These are phyloP conservation scores for Zaprionus kolodkinae DNA, from an alignment of 1,140 invertebrate genomes.

Conservation along the genomic window DNA sequence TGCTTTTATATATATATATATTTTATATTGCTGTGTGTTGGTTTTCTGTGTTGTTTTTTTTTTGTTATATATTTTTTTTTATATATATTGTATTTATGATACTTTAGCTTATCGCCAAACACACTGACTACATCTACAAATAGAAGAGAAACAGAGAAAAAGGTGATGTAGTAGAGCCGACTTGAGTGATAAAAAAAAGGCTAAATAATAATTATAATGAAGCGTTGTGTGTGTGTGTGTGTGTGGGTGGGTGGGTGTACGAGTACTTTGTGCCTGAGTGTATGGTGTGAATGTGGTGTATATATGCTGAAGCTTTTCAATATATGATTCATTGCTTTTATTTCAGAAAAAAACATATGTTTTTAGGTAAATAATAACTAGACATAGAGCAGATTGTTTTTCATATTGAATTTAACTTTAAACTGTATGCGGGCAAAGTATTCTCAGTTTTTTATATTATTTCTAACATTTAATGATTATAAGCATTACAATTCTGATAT, in stretches of 20 bases:
- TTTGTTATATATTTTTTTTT: conserved; percentile 31
- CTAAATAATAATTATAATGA: conserved; percentile 42
- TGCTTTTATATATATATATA: conserved; percentile 12
- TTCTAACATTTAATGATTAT: background rate
- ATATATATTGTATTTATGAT: conserved; percentile 60
- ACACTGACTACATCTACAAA: conserved; percentile 92
- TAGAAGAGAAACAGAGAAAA: conserved; percentile 85
- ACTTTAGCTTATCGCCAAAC: conserved; percentile 89
- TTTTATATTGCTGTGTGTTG: conserved; percentile 57
- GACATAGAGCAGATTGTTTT: no score
- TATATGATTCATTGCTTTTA: background rate
- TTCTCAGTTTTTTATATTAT: background rate
- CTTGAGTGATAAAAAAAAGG: conserved; percentile 36
- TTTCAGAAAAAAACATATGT: background rate
- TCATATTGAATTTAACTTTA: background rate
- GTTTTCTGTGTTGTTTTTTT: conserved; percentile 28
- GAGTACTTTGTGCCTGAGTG: conserved; percentile 10
- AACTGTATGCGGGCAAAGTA: no score
- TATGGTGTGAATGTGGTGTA: background rate
- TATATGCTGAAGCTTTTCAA: conserved; percentile 39
- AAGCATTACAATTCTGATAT: no score
- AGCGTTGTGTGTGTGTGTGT: conserved; percentile 18
- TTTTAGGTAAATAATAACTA: background rate
- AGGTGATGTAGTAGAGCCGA: conserved; percentile 65
- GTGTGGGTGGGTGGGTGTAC: conserved; percentile 14